Conservation (phyloP, 1,140 invertebrate species). For the Drosophila baimaii region DNA sequence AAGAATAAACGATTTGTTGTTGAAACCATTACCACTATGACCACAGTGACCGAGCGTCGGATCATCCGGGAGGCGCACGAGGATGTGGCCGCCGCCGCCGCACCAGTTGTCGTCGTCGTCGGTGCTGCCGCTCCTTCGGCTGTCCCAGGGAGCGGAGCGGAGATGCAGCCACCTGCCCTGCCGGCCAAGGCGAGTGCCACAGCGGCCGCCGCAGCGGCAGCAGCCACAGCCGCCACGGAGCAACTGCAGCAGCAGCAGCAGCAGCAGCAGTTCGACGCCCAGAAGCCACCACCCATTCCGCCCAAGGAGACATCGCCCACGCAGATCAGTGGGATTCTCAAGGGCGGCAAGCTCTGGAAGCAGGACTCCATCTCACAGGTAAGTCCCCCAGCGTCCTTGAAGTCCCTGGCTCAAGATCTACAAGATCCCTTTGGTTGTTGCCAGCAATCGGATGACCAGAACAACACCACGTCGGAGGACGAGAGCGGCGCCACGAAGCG, state of each 20-base stretch:
- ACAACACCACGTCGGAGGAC: constrained; percentile 80
- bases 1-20: constrained; percentile 87
- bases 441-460: constrained; percentile 80
- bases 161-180: constrained; percentile 67
- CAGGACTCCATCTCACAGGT: constrained; percentile 85
- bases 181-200: constrained; percentile 69
- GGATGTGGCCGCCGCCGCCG: constrained; percentile 43
- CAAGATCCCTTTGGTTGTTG: no score
- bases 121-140: neutral
- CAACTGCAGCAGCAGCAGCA: constrained; percentile 10
- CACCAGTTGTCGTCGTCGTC: neutral
- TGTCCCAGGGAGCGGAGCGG: neutral
- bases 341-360: constrained; percentile 88
- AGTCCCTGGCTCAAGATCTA: no score
- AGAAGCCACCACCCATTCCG: constrained; percentile 77
- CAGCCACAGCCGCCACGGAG: constrained; percentile 12
- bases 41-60: constrained; percentile 88
- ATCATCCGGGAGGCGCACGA: constrained; percentile 86
- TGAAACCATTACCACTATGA: constrained; percentile 88
- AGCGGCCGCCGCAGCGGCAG: constrained; percentile 30
- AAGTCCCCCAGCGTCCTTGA: no score
- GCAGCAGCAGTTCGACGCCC: constrained; percentile 40
- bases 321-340: constrained; percentile 87
- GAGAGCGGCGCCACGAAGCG: constrained; percentile 75
- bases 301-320: constrained; percentile 83